Evolutionary conservation across 2,888 invertebrate genomes (phyloP), one percentile per base, ranked within the genome.

Genomic region (Leptinotarsa haldemani): DNA sequence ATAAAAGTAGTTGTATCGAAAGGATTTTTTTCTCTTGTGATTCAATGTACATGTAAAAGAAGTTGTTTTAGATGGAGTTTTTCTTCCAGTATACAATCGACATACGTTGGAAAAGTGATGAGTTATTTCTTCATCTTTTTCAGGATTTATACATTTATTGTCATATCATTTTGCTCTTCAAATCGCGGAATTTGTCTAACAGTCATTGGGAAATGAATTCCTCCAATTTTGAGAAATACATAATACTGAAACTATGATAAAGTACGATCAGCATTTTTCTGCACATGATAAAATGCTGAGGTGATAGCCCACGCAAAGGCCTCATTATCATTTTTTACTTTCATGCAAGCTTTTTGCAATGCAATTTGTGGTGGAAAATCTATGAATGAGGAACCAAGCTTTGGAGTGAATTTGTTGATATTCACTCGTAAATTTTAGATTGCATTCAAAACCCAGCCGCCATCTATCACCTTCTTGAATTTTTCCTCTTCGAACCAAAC

Each of bases 281-380:
- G n/a, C 56, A 16, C 70, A 73, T 1, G 80, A 80, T 71, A 73
- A 74, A 83, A 52, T 61, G 82, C 81, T 48, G 80, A 77, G 15
- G 78, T 66, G 63, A 83, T 72, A 56, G 80, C 76, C 82, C 80
- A 83, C 1, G 77, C 74, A 74, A 83, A 83, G 70, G 82, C 82
- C 22, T 22, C 22, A 22, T 22, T 2, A 22, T 22, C 22, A 22
- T 22, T 22, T 22, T 22, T 22, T 22, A 22, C 22, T 1, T 22
- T 22, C 2, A 22, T 22, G 2, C 22, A 15, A 71, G 64, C 22
- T 78, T 22, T 73, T 83, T 82, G n/a, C 13, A 77, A 70, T 61
- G 83, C 77, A 71, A 79, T 82, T 50, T 80, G 80, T 25, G 79
- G 77, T 9, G 76, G 79, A 13, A 22, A 2, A 22, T 22, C 22